Evolutionary conservation across 1,140 invertebrate species (phyloP).

Genomic region (Drosophila leontia): DNA sequence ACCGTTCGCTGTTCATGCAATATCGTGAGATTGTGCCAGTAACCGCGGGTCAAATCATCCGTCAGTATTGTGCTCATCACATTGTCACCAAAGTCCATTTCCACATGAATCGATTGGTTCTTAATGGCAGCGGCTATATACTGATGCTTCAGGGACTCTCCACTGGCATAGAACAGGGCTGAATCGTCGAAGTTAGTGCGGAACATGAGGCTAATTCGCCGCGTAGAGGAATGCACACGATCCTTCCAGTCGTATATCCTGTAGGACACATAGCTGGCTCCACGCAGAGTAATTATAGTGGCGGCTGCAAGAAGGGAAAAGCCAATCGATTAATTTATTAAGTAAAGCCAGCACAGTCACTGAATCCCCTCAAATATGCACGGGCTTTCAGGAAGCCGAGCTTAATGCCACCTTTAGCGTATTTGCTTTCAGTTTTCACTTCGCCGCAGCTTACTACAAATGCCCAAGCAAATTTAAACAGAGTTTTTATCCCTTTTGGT

Average conservation of each 20-base stretch:
- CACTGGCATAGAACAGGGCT: slow-evolving; percentile 94
- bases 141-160: slow-evolving; percentile 92
- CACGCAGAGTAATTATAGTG: slow-evolving; percentile 93
- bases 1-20: slow-evolving; percentile 91
- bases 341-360: slow-evolving; percentile 23
- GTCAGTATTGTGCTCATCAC: slow-evolving; percentile 89
- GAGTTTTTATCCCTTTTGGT: slow-evolving; percentile 18
- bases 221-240: slow-evolving; percentile 93
- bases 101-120: slow-evolving; percentile 91
- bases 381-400: background rate
- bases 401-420: slow-evolving; percentile 16
- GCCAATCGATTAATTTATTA: slow-evolving; percentile 10
- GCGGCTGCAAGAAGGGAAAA: slow-evolving; percentile 87
- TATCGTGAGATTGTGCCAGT: slow-evolving; percentile 96
- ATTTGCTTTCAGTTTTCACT: slow-evolving; percentile 13
- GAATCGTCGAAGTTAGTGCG: slow-evolving; percentile 95
- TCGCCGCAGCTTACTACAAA: slow-evolving; percentile 10
- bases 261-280: slow-evolving; percentile 96
- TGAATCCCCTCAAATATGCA: slow-evolving; percentile 7
- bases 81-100: slow-evolving; percentile 93
- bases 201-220: slow-evolving; percentile 94
- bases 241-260: slow-evolving; percentile 97
- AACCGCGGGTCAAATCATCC: slow-evolving; percentile 89
- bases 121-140: slow-evolving; percentile 93
- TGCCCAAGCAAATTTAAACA: slow-evolving; percentile 17